Base-by-base conservation (phyloP, 1,140 invertebrate species). In the Orchestia grillus region DNA sequence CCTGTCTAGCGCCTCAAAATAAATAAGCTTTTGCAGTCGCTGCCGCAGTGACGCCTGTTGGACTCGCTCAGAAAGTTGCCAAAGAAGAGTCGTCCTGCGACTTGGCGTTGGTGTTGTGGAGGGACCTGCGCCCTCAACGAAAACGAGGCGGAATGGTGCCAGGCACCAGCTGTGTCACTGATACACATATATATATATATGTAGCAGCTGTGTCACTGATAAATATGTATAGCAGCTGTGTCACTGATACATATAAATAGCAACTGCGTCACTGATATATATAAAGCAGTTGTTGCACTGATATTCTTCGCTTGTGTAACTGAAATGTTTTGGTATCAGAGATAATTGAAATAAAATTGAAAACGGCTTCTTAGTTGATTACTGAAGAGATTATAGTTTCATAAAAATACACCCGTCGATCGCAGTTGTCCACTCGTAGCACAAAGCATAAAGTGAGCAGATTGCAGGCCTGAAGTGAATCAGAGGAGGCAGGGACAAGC, bases 31-130 rank as follows among this genome's bases (percentile, higher is more conserved):
- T 90, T 4, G 88, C 88, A 90, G 88, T 90, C 88, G 88, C 88
- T 42, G 88, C 43, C 88, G 88, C 43, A 44, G 88, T 19, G 88
- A 90, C 88, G 88, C 88, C 88, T 42, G 88, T 90, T 90, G 41
- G 88, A 90, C 88, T 42, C 43, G 88, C 88, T 90, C 88, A 90
- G 88, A 90, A 90, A 90, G 88, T 90, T 90, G 88, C 43, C 43
- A 42, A 90, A 90, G 43, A 90, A 90, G 88, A 41, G 88, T 4
- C 28, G 43, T 42, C 36, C n/a, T 42, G 88, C 88, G 41, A 36
- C 88, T 41, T 90, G 88, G 28, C 88, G 43, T 44, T 42, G 88
- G 88, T 44, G 42, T 90, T 90, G 88, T 90, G 3, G 88, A 4
- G 8, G 88, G 28, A 77, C 11, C 62, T 77, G 62, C 62, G 1